A percentile compares a stretch with the other conserved stretches of the same genome.
Evolutionary conservation across 2,113 vertebrate species (phyloP).

Genomic region (Micromys minutus): DNA sequence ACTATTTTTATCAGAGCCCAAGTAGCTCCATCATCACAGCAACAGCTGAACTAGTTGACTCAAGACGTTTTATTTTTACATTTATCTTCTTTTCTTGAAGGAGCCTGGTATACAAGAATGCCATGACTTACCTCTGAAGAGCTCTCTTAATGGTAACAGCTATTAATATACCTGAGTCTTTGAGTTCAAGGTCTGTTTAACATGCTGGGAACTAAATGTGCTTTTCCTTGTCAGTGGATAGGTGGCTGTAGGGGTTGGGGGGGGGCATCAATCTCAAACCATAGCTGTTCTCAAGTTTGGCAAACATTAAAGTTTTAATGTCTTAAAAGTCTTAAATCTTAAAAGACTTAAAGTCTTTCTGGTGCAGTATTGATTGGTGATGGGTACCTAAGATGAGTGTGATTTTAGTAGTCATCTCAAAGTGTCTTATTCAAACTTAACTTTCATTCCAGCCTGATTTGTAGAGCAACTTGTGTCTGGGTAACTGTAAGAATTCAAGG

Average conservation of each 20-base stretch:
- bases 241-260: neutral
- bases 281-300: neutral
- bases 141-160: neutral
- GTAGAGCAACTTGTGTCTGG: neutral
- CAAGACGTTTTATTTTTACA: neutral
- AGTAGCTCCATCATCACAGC: neutral
- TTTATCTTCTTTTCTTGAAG: constrained; percentile 34
- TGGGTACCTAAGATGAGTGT: neutral
- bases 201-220: neutral
- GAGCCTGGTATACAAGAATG: neutral
- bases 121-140: neutral
- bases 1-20: neutral
- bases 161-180: neutral
- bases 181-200: neutral
- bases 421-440: constrained; percentile 46
- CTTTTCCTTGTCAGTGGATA: neutral
- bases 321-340: too few species aligned
- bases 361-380: neutral
- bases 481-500: constrained; percentile 43
- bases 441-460: constrained; percentile 4
- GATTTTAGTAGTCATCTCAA: neutral
- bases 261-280: neutral
- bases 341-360: too few species aligned
- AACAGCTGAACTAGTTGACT: neutral
- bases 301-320: neutral